Evolutionary conservation across 2,888 invertebrate species (phyloP).

Genomic region (Ditula angustiorana): DNA sequence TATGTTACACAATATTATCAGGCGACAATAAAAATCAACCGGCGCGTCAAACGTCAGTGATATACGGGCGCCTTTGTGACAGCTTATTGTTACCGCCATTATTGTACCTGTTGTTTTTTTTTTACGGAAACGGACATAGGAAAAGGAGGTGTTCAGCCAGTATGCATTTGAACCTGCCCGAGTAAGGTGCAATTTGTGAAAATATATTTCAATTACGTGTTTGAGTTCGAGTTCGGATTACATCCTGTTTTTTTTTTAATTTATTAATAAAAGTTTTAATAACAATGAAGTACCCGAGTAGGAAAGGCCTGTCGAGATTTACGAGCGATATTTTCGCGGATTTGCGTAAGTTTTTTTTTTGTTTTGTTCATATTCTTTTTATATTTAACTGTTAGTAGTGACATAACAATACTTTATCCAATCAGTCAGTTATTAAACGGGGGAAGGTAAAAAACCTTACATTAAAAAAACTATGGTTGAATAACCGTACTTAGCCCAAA

Average conservation of each 20-base stretch:
- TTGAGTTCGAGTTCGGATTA: conserved; percentile 32
- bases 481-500: too few species aligned
- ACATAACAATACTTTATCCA: neutral
- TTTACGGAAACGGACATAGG: conserved; percentile 80
- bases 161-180: conserved; percentile 73
- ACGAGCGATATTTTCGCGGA: conserved; percentile 61
- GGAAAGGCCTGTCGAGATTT: conserved; percentile 61
- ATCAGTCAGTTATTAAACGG: too few species aligned
- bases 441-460: too few species aligned
- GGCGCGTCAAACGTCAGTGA: conserved; percentile 55
- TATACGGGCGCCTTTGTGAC: conserved; percentile 61
- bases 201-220: conserved; percentile 30
- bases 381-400: neutral
- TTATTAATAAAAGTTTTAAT: conserved; percentile 41
- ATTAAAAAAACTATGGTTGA: too few species aligned
- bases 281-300: conserved; percentile 79
- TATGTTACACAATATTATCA: conserved; percentile 53
- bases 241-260: conserved; percentile 36
- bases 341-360: conserved; percentile 61
- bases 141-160: conserved; percentile 71
- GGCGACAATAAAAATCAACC: conserved; percentile 56
- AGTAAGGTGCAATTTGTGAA: conserved; percentile 71
- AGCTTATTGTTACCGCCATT: conserved; percentile 50
- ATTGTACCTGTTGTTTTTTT: conserved; percentile 73
- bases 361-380: conserved; percentile 1